Conservation (phyloP, 2,888 invertebrate genomes). For the Tribolium freemani region DNA sequence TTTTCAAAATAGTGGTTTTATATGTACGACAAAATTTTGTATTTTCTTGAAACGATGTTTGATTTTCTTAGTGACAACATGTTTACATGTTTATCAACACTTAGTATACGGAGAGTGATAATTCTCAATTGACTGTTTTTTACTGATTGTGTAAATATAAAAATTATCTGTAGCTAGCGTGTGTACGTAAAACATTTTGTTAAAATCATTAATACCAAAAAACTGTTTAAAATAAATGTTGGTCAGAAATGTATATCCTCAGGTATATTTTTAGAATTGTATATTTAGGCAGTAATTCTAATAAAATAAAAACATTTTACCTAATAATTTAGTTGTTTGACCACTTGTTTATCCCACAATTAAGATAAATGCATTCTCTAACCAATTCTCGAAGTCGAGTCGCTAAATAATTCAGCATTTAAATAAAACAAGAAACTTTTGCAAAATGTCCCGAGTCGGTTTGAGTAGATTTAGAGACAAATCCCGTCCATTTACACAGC, state of each 20-base stretch:
- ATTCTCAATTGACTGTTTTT: not conserved
- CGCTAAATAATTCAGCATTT: conserved; percentile 25
- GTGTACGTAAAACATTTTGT: not conserved
- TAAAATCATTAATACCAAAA: not conserved
- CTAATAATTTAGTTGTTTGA: not conserved
- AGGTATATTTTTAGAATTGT: conserved; percentile 36
- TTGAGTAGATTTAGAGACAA: conserved; percentile 35
- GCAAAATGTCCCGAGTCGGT: conserved; percentile 25
- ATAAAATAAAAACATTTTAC: conserved; percentile 1
- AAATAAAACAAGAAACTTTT: conserved; percentile 35
- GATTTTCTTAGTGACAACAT: no score
- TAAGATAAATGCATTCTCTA: conserved; percentile 17
- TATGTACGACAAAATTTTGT: no score
- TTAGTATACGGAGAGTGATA: not conserved
- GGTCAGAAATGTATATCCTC: conserved; percentile 14
- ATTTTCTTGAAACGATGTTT: no score
- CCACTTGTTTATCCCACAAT: conserved; percentile 3
- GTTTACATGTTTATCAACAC: not conserved
- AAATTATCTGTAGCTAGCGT: not conserved
- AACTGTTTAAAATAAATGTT: not conserved
- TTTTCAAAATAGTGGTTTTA: no score
- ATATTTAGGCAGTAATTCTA: conserved; percentile 12
- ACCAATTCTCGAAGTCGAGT: conserved; percentile 14
- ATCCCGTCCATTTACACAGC: conserved; percentile 35
- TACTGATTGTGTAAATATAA: not conserved